A percentile compares a stretch with the other conserved stretches of the same genome.
phyloP scores from a whole-genome alignment of 2,113 vertebrate genomes.

The Xiphophorus hellerii region DNA sequence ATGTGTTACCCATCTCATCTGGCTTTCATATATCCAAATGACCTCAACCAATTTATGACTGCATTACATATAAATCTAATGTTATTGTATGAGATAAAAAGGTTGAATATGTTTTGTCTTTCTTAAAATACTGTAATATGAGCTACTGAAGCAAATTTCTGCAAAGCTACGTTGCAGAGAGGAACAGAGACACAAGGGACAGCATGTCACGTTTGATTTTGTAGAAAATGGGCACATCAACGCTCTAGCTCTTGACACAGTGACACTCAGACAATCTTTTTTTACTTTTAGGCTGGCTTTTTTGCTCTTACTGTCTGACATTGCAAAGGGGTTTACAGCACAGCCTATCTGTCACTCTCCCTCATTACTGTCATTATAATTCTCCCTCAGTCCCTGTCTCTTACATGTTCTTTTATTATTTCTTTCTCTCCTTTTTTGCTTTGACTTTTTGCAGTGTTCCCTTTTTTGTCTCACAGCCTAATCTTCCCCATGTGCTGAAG shows the following conservation, averaged over 20 bases:
- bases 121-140: neutral
- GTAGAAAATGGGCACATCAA: conserved; percentile 34
- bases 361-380: conserved; percentile 43
- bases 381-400: conserved; percentile 1
- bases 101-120: neutral
- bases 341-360: conserved; percentile 32
- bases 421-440: conserved; percentile 8
- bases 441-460: conserved; percentile 24
- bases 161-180: neutral
- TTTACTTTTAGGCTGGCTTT: conserved; percentile 25
- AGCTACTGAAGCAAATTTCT: neutral
- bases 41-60: neutral
- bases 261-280: conserved; percentile 21
- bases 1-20: no score
- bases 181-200: conserved; percentile 3
- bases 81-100: neutral
- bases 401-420: neutral
- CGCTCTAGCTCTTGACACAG: conserved; percentile 24
- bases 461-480: conserved; percentile 20
- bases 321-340: conserved; percentile 26
- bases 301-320: conserved; percentile 33
- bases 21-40: neutral
- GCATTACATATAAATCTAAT: neutral
- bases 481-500: conserved; percentile 14
- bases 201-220: conserved; percentile 12